Evolutionary conservation across 2,888 invertebrate genomes (phyloP).

Genomic region (Campaea margaritaria): DNA sequence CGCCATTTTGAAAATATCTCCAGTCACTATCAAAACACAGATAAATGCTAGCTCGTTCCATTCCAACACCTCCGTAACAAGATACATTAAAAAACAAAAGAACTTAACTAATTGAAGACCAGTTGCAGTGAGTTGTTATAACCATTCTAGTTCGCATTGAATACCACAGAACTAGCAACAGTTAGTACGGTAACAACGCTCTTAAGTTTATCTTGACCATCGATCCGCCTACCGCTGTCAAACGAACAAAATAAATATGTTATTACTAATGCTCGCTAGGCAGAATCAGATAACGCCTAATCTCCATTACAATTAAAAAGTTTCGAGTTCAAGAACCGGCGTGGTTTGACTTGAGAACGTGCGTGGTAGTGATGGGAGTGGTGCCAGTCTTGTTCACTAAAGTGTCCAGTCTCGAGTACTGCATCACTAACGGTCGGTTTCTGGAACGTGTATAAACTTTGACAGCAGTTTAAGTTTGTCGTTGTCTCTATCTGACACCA

Average conservation of each 20-base stretch:
- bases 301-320: constrained; percentile 84
- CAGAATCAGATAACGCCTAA: constrained; percentile 79
- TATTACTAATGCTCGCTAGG: constrained; percentile 79
- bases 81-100: constrained; percentile 50
- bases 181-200: constrained; percentile 42
- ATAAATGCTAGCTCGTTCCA: constrained; percentile 32
- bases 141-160: constrained; percentile 61
- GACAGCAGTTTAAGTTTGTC: no score
- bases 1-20: constrained; percentile 16
- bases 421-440: no score
- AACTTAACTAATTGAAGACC: constrained; percentile 64
- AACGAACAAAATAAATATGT: constrained; percentile 83
- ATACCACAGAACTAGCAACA: constrained; percentile 30
- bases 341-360: constrained; percentile 49
- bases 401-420: not conserved
- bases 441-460: no score
- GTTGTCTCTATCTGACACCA: no score
- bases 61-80: constrained; percentile 40
- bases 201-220: constrained; percentile 68
- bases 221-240: constrained; percentile 82
- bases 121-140: constrained; percentile 61
- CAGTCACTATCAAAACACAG: constrained; percentile 29
- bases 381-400: not conserved
- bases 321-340: constrained; percentile 67
- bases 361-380: constrained; percentile 31